phyloP scores from a whole-genome alignment of 1,140 invertebrate species.

The Rhopalosiphum maidis region DNA sequence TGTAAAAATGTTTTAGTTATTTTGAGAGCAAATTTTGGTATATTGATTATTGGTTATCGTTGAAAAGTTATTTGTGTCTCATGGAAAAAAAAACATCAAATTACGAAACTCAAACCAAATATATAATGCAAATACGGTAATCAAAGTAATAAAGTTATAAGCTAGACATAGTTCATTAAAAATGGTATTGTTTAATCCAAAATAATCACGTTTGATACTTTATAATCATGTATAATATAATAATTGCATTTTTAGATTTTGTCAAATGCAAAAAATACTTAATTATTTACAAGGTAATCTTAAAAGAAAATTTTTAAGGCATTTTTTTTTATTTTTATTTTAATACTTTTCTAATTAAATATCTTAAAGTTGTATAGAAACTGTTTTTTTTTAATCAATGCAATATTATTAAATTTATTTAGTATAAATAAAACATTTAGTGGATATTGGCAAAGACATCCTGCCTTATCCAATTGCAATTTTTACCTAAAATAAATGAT shows the following conservation, averaged over 20 bases:
- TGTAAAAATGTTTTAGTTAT: background rate
- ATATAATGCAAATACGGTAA: background rate
- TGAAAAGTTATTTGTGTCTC: background rate
- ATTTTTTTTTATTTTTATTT: too few relatives aligned
- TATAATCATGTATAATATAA: background rate
- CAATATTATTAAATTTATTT: too few relatives aligned
- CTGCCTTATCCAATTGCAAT: too few relatives aligned
- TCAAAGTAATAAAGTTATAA: background rate
- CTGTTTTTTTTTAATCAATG: too few relatives aligned
- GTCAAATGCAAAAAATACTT: background rate
- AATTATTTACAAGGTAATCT: background rate
- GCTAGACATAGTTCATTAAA: background rate
- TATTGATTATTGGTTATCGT: background rate
- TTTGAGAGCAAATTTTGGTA: background rate
- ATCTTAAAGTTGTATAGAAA: background rate
- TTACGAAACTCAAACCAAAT: background rate
- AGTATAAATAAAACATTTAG: too few relatives aligned
- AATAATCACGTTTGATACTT: background rate
- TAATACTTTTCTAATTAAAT: too few relatives aligned
- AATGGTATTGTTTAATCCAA: background rate
- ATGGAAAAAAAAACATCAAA: background rate
- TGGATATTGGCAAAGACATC: too few relatives aligned
- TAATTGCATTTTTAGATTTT: background rate
- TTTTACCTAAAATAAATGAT: too few relatives aligned
- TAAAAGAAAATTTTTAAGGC: too few relatives aligned